Evolutionary conservation across 2,113 vertebrate species (phyloP).

Genomic region (Passer montanus): DNA sequence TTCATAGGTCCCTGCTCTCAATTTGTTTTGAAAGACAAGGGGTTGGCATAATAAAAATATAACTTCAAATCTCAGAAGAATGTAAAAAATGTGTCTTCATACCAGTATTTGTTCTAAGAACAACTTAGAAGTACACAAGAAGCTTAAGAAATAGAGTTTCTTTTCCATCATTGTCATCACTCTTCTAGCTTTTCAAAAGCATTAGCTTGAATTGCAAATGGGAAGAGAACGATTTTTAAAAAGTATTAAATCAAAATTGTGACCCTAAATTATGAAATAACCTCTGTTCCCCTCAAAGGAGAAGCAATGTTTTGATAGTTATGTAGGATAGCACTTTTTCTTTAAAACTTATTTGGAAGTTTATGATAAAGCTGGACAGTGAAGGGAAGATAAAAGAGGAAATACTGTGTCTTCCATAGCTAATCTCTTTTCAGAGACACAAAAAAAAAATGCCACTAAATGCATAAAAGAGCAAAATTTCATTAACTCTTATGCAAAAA

Average conservation of each 20-base stretch:
- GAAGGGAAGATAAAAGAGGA: neutral
- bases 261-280: neutral
- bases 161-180: neutral
- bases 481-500: neutral
- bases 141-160: neutral
- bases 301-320: neutral
- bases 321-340: neutral
- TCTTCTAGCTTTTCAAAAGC: neutral
- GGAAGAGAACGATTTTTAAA: neutral
- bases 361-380: neutral
- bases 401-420: neutral
- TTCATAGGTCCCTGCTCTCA: neutral
- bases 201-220: neutral
- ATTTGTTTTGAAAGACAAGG: neutral
- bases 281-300: neutral
- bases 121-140: neutral
- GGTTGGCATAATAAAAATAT: neutral
- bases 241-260: neutral
- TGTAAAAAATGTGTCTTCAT: neutral
- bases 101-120: neutral
- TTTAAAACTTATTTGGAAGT: neutral
- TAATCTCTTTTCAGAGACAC: neutral
- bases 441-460: neutral
- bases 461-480: neutral
- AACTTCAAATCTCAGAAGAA: neutral